A percentile compares a stretch with the other conserved stretches of the same genome.
Conservation (phyloP, 2,797 vertebrate species). For the Distichodus sexfasciatus region DNA sequence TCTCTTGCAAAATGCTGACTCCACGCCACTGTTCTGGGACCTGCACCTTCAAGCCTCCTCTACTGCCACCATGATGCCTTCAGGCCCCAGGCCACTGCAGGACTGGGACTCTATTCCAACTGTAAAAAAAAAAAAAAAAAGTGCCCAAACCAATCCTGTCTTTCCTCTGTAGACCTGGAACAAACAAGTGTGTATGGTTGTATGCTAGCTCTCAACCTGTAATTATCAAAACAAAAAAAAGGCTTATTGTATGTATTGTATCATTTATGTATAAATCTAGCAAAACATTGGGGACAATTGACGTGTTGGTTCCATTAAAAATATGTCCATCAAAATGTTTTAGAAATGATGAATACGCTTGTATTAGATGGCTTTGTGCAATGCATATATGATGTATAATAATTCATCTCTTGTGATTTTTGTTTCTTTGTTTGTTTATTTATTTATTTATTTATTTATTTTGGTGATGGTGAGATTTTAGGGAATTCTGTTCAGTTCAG, state of each 20-base stretch:
- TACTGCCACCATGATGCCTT: constrained; percentile 82
- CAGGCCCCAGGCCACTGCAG: constrained; percentile 5
- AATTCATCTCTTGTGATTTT: constrained; percentile 71
- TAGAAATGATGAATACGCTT: constrained; percentile 64
- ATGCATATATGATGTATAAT: constrained; percentile 80
- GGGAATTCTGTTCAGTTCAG: constrained; percentile 53
- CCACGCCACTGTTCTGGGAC: constrained; percentile 91
- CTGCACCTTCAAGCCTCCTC: constrained; percentile 93
- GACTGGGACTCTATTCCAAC: constrained; percentile 13
- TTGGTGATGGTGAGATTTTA: constrained; percentile 69
- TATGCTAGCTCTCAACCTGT: constrained; percentile 57
- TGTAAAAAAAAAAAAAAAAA: constrained; percentile 15
- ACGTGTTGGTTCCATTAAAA: constrained; percentile 63
- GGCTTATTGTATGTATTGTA: constrained; percentile 64
- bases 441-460: constrained; percentile 50
- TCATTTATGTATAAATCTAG: constrained; percentile 69
- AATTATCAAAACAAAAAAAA: constrained; percentile 59
- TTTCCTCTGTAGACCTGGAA: constrained; percentile 25
- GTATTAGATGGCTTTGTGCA: constrained; percentile 94
- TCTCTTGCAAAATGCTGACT: constrained; percentile 97
- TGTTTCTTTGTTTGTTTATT: constrained; percentile 65
- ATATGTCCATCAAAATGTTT: constrained; percentile 54
- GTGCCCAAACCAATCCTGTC: constrained; percentile 19
- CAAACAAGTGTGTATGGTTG: constrained; percentile 44
- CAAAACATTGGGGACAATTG: constrained; percentile 51